phyloP scores from a whole-genome alignment of 2,113 vertebrate genomes.

The Trogon melanurus region DNA sequence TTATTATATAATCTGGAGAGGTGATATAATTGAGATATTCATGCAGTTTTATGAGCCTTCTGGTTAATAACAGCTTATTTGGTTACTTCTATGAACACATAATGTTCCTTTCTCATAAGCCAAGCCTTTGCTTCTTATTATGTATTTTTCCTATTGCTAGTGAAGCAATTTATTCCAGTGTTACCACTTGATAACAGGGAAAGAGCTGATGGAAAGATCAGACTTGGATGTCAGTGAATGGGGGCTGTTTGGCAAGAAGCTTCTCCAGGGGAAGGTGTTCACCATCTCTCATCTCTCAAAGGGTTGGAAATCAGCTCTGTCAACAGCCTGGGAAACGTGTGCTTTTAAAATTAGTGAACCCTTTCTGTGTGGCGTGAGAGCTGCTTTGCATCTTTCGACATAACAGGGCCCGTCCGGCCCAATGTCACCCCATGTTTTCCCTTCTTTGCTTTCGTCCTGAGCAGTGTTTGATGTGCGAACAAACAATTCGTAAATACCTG shows the following conservation, averaged over 20 bases:
- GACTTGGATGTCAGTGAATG: not conserved
- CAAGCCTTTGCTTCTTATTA: not conserved
- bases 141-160: not conserved
- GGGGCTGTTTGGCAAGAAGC: not conserved
- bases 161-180: not conserved
- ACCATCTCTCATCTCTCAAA: not conserved
- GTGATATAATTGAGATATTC: conserved; percentile 42
- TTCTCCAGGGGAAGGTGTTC: not conserved
- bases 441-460: not conserved
- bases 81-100: not conserved
- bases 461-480: not conserved
- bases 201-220: not conserved
- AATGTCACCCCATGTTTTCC: not conserved
- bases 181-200: not conserved
- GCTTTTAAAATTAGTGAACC: not conserved
- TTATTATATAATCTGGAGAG: conserved; percentile 34
- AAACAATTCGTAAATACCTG: conserved; percentile 17
- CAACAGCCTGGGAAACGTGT: not conserved
- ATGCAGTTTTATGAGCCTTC: not conserved
- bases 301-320: not conserved
- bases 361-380: not conserved
- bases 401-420: not conserved
- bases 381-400: not conserved
- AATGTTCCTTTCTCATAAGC: not conserved
- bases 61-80: conserved; percentile 7